Evolutionary conservation across 2,888 invertebrate genomes (phyloP).

Genomic region (Cecidostiba fungosa): DNA sequence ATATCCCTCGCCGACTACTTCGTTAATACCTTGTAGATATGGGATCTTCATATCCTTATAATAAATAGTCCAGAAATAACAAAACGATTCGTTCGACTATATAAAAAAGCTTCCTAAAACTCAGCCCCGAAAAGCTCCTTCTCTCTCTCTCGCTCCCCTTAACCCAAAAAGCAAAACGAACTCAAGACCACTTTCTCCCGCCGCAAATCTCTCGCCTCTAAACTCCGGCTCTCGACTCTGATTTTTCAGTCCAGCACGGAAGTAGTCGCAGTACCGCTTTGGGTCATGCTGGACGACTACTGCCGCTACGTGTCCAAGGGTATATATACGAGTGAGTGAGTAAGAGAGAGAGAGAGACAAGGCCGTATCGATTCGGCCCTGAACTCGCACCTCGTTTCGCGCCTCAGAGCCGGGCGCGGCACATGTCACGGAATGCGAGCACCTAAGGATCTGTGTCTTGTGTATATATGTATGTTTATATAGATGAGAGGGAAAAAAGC

Average conservation of each 20-base stretch:
- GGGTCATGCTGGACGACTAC: constrained; percentile 39
- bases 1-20: background rate
- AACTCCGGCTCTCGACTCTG: background rate
- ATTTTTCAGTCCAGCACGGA: constrained; percentile 16
- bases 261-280: background rate
- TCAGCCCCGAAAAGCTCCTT: background rate
- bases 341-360: constrained; percentile 66
- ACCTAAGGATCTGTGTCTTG: constrained; percentile 6
- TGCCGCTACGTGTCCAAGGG: constrained; percentile 56
- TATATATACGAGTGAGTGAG: constrained; percentile 35
- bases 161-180: constrained; percentile 18
- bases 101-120: background rate
- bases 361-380: constrained; percentile 79
- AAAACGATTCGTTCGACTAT: too few species aligned
- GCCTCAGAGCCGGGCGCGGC: constrained; percentile 1
- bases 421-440: constrained; percentile 16
- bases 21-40: background rate
- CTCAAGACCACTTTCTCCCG: background rate
- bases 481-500: background rate
- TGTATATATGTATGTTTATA: background rate
- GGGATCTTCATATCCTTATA: background rate
- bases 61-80: too few species aligned
- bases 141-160: background rate
- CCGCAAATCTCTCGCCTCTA: constrained; percentile 6
- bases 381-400: constrained; percentile 71